Conservation (phyloP, 2,888 invertebrate species). For the Limnephilus lunatus region DNA sequence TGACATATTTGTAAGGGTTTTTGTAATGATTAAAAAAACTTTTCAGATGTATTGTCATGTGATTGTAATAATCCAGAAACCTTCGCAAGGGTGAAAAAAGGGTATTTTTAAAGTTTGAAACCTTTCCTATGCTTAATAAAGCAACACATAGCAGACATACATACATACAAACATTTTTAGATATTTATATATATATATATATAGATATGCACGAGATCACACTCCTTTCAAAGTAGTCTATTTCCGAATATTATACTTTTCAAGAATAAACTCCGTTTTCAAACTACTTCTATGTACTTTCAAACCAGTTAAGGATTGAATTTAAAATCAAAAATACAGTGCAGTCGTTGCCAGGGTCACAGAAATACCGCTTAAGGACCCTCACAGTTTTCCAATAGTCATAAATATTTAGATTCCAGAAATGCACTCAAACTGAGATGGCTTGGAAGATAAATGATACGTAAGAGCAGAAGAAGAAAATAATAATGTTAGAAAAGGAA, state of each 20-base stretch:
- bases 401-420: neutral
- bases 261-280: neutral
- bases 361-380: neutral
- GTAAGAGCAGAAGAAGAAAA: neutral
- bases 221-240: neutral
- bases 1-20: no score
- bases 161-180: no score
- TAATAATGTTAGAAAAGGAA: neutral
- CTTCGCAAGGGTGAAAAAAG: no score
- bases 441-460: neutral
- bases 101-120: no score
- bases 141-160: no score
- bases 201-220: neutral
- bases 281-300: neutral
- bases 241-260: neutral
- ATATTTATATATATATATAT: no score
- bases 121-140: no score
- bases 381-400: neutral
- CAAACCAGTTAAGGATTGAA: neutral
- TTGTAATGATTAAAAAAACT: no score
- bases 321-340: neutral
- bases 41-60: no score
- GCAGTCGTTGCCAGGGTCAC: neutral
- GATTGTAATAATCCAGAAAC: no score
- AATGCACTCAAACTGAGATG: neutral